Base-by-base conservation (phyloP, 2,888 invertebrate species). In the Orchesella flavescens region DNA sequence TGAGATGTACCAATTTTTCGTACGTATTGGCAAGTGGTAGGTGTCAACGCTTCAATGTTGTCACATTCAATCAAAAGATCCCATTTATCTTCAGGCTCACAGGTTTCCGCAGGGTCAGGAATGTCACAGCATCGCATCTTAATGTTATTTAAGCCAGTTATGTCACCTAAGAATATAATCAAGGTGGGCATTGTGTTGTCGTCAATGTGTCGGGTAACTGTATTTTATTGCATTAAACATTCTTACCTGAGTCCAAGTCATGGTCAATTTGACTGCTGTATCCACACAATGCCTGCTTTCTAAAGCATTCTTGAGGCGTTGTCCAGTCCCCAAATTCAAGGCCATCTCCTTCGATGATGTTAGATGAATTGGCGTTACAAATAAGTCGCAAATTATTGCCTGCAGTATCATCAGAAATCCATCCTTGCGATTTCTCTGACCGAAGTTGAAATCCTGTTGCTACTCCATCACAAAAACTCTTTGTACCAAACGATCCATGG, bases 21-120 rank as follows among this genome's bases (percentile, higher is more conserved):
- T 49, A 83, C 59, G 72, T 87, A 87, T 10, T 76, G 79, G 34
- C 87, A 87, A 4, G 73, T 84, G 1, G 87, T 87, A 10, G 84
- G 84, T 21, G 83, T 77, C 1, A 46, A 24, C 3, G 86, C 86
- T 72, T 86, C 83, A 5, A 72, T 23, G 65, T 87, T 87, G 66
- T 87, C 87, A 55, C 87, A 87, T 79, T 85, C 86, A n/a, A 87
- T 75, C 21, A 87, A 55, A 5, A 87, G 24, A 12, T 87, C 87
- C 86, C 86, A 87, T n/a, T 34, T 68, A 46, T 87, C 87, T 21
- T 17, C 49, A 9, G 87, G 87, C 1, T 59, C 19, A 53, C 87
- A 87, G 5, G 19, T 53, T 49, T 72, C 66, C 3, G 84, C 83
- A 15, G 87, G 87, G 21, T 87, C 85, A 5, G 81, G 82, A 10